Evolutionary conservation across 2,888 invertebrate species (phyloP), one percentile per base, ranked within the genome.

Genomic region (Hirtodrosophila alboralis): DNA sequence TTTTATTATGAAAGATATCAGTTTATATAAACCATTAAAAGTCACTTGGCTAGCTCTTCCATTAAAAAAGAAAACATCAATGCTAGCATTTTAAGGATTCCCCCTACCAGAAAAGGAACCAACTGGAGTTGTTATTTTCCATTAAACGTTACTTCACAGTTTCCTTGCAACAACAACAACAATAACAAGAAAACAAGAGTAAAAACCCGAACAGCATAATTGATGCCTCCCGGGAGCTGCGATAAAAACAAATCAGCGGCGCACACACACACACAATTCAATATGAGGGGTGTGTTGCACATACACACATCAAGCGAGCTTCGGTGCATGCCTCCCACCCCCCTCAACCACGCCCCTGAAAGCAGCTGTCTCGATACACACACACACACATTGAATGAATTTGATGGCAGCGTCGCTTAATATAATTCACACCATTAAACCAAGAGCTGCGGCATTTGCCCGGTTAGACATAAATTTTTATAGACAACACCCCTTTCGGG

Each of bases 351-450:
- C 47, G 44, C 70, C 56, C 36, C 54, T 33, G 26, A 56, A 56
- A 74, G 36, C 69, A 69, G 69, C 74, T 68, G 69, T 61, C 74
- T 68, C 74, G 38, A 1, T 33, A 44, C 18, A 56, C 60, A 67
- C 47, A 65, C 40, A 48, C 53, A 41, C 33, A 40, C 41, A 38
- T 38, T 38, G 13, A 34, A 34, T 37, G 18, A 4, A 36, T 36
- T 41, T 44, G 38, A 47, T 59, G 66, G 51, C 56, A 56, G 51
- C 59, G 59, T 62, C 76, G 80, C 76, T 69, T 80, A 78, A 84
- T 79, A 79, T 79, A 79, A 81, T 81, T 86, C 87, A 86, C 81
- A 86, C 81, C 81, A 81, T 81, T 86, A 86, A 86, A 84, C 81
- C 83, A 61, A 85, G 72, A 72, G 72, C 85, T 84, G 83, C 58